These are phyloP conservation scores for Sebastes matsubarae DNA, from an alignment of 2,797 vertebrate species.

Conservation along the genomic window DNA sequence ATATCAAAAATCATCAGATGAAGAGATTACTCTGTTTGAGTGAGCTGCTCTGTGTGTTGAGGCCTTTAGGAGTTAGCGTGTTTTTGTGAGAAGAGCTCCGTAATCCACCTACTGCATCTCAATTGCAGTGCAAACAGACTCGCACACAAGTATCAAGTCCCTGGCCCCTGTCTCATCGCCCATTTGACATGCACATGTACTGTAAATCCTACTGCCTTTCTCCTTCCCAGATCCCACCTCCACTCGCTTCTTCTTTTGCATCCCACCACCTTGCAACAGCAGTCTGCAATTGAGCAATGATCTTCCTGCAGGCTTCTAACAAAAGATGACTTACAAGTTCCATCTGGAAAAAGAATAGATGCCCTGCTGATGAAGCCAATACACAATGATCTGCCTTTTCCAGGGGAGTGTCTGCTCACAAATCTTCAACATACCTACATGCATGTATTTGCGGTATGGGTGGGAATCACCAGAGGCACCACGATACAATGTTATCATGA, in stretches of 20 bases:
- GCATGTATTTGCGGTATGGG: neutral
- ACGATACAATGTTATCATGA: too few species aligned
- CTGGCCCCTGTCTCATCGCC: slow-evolving; percentile 32
- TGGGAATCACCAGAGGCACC: too few species aligned
- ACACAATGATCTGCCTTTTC: slow-evolving; percentile 63
- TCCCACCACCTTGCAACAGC: slow-evolving; percentile 16
- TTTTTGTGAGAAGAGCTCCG: slow-evolving; percentile 50
- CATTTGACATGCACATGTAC: slow-evolving; percentile 60
- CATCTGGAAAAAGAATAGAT: neutral
- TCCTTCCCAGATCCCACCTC: slow-evolving; percentile 34
- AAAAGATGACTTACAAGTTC: slow-evolving; percentile 48
- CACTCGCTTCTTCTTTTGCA: slow-evolving; percentile 25
- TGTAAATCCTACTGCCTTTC: slow-evolving; percentile 42
- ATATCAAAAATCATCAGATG: slow-evolving; percentile 76
- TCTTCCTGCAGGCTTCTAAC: slow-evolving; percentile 51
- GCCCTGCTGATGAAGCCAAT: slow-evolving; percentile 12
- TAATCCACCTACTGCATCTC: slow-evolving; percentile 73
- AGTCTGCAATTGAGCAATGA: slow-evolving; percentile 34
- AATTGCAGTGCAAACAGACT: slow-evolving; percentile 62
- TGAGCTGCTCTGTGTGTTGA: slow-evolving; percentile 56
- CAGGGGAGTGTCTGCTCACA: slow-evolving; percentile 45
- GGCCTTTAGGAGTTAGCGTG: slow-evolving; percentile 54
- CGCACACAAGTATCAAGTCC: slow-evolving; percentile 32
- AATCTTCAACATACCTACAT: slow-evolving; percentile 25
- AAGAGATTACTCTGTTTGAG: slow-evolving; percentile 76